Conservation (phyloP, 1,140 invertebrate species). For the Stegodyphus dumicola region DNA sequence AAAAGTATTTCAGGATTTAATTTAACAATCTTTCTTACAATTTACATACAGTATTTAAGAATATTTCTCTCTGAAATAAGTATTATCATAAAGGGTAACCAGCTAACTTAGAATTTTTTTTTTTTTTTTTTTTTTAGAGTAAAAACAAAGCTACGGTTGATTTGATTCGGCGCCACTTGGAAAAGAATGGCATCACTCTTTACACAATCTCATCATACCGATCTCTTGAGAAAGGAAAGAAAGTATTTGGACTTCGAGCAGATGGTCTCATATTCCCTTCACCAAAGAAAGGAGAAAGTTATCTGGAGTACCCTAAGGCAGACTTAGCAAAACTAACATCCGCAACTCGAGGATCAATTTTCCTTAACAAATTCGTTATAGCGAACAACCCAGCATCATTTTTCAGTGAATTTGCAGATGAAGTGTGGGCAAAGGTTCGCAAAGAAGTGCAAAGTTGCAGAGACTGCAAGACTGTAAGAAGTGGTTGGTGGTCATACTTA, state of each 20-base stretch:
- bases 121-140: conserved; percentile 1
- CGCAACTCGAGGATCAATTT: conserved; percentile 47
- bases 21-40: no score
- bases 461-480: conserved; percentile 14
- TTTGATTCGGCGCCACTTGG: neutral
- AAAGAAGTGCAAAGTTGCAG: conserved; percentile 30
- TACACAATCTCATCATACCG: conserved; percentile 41
- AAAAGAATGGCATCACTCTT: conserved; percentile 46
- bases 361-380: conserved; percentile 22
- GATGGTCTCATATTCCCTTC: conserved; percentile 52
- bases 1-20: no score
- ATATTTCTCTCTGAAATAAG: neutral
- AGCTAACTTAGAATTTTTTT: neutral
- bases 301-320: conserved; percentile 26
- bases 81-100: neutral
- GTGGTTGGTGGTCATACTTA: conserved; percentile 25
- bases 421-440: conserved; percentile 35
- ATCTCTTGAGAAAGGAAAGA: conserved; percentile 33
- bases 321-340: conserved; percentile 42
- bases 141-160: neutral
- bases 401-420: conserved; percentile 18
- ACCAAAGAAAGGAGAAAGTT: conserved; percentile 7
- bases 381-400: conserved; percentile 10
- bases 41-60: no score
- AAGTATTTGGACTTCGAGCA: conserved; percentile 48